Conservation (phyloP, 1,140 invertebrate genomes). For the Drosophila murphyi region DNA sequence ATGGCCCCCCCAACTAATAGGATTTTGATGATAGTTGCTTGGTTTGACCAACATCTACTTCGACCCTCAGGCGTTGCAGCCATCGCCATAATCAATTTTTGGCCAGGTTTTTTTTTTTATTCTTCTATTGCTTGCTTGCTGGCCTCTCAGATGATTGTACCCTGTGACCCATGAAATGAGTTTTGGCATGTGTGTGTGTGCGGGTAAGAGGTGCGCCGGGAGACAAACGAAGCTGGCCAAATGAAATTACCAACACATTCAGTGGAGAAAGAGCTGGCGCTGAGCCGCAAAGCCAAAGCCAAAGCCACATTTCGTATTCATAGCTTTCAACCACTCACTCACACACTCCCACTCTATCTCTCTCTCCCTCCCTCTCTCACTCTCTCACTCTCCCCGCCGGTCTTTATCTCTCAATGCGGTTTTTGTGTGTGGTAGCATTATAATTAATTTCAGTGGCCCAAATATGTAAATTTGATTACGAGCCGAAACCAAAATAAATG, state of each 20-base stretch:
- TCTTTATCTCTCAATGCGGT: constrained; percentile 26
- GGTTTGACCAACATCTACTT: constrained; percentile 34
- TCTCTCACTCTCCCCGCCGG: background rate
- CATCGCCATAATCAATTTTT: constrained; percentile 78
- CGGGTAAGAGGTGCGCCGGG: constrained; percentile 6
- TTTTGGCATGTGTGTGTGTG: constrained; percentile 69
- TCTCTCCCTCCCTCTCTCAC: constrained; percentile 4
- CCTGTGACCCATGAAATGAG: constrained; percentile 81
- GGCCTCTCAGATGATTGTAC: constrained; percentile 65
- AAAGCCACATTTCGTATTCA: constrained; percentile 80
- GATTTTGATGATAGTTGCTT: constrained; percentile 81
- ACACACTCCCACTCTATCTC: background rate
- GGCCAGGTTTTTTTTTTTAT: constrained; percentile 60
- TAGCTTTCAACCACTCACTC: constrained; percentile 40
- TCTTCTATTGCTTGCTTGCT: constrained; percentile 32
- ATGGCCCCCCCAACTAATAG: constrained; percentile 76
- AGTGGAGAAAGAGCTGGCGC: constrained; percentile 52
- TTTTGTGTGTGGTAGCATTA: constrained; percentile 60
- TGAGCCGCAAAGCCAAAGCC: constrained; percentile 62
- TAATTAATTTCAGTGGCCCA: constrained; percentile 76
- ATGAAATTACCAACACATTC: constrained; percentile 63
- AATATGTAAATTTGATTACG: constrained; percentile 78
- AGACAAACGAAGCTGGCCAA: constrained; percentile 36
- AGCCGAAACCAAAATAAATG: constrained; percentile 63
- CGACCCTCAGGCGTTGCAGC: constrained; percentile 49